Conservation (phyloP, 2,888 invertebrate genomes). For the Balanococcus diminutus region DNA sequence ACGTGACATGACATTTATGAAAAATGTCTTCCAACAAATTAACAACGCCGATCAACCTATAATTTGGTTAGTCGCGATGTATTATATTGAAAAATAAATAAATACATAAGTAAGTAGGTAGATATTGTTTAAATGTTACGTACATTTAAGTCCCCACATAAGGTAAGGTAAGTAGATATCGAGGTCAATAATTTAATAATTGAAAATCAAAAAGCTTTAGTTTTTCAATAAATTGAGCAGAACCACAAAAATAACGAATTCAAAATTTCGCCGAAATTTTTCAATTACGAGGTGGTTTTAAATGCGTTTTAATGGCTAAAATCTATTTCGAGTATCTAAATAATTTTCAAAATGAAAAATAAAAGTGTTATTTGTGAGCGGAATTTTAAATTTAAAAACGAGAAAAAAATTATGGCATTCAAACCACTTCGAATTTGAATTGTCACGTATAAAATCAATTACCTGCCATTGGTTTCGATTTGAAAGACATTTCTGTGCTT, state of each 20-base stretch:
- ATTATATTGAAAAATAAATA: background rate
- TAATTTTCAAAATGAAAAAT: constrained; percentile 19
- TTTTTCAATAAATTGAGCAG: too few relatives aligned
- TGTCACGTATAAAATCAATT: constrained; percentile 27
- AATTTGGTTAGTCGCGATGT: background rate
- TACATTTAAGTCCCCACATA: too few relatives aligned
- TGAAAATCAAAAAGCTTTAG: too few relatives aligned
- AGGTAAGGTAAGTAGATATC: too few relatives aligned
- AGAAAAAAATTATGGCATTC: background rate
- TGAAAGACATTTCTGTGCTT: constrained; percentile 9
- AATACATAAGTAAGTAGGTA: background rate
- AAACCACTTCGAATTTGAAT: constrained; percentile 1
- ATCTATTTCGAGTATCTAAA: background rate
- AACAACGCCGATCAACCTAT: background rate
- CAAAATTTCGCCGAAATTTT: background rate
- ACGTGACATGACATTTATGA: background rate
- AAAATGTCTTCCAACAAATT: background rate
- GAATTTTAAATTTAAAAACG: constrained; percentile 6
- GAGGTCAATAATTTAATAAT: too few relatives aligned
- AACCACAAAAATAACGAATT: too few relatives aligned
- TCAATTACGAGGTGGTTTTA: background rate
- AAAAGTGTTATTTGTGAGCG: background rate
- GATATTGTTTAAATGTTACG: background rate
- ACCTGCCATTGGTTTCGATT: constrained; percentile 31
- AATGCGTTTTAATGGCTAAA: background rate